These are phyloP conservation scores for Merodon equestris DNA, from an alignment of 2,888 invertebrate species.

Conservation along the genomic window DNA sequence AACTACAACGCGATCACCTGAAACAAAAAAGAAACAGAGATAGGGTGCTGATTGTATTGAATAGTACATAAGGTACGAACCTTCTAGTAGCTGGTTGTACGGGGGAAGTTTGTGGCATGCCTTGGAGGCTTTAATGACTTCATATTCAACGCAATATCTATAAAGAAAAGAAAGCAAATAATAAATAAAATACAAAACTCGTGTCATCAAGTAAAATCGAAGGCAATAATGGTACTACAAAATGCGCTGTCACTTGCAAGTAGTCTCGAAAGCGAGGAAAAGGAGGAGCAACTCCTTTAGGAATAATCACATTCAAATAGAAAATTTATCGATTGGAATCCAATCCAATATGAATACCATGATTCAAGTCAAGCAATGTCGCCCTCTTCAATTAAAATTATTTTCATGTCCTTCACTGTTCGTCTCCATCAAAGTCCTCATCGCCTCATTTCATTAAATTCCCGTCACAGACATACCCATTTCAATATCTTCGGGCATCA, in stretches of 20 bases:
- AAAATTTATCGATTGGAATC: constrained; percentile 46
- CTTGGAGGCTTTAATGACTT: constrained; percentile 89
- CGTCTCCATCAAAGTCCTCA: background rate
- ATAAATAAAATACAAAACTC: no score
- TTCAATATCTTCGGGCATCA: no score
- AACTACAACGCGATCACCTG: constrained; percentile 88
- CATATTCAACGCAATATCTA: constrained; percentile 92
- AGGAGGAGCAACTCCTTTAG: constrained; percentile 4
- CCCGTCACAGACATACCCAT: background rate
- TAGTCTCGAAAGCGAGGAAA: no score
- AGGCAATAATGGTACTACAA: no score
- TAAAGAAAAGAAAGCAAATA: constrained; percentile 1
- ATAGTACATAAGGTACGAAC: constrained; percentile 78
- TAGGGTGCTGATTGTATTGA: background rate
- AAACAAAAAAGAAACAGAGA: constrained; percentile 18
- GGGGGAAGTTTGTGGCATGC: constrained; percentile 88
- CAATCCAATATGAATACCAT: no score
- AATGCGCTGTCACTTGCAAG: no score
- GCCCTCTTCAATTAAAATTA: background rate
- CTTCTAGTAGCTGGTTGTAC: constrained; percentile 87
- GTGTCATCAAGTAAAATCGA: no score
- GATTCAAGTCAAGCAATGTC: no score
- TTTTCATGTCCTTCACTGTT: constrained; percentile 3
- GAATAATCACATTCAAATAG: constrained; percentile 40
- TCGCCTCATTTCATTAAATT: constrained; percentile 1